A percentile compares a stretch with the other conserved stretches of the same genome.
phyloP scores from a whole-genome alignment of 2,888 invertebrate genomes.

The Archaeoteleia sp. region DNA sequence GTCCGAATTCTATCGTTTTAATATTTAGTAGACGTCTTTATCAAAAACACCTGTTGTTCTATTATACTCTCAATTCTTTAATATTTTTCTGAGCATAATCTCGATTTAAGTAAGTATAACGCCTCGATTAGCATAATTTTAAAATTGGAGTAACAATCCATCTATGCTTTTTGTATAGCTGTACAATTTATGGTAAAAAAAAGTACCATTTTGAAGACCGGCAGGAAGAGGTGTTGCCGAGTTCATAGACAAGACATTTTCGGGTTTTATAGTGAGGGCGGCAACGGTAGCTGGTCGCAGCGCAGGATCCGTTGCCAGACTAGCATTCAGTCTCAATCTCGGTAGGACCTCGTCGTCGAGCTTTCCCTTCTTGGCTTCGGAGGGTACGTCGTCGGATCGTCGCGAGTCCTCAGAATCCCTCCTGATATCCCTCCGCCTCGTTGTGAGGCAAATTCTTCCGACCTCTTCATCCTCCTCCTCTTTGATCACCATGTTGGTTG shows the following conservation, averaged over 20 bases:
- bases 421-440: slow-evolving; percentile 60
- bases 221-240: slow-evolving; percentile 64
- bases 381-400: slow-evolving; percentile 61
- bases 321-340: slow-evolving; percentile 85
- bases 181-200: background rate
- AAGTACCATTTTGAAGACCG: slow-evolving; percentile 70
- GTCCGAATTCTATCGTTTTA: too few species aligned
- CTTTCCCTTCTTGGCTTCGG: slow-evolving; percentile 67
- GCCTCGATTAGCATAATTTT: too few species aligned
- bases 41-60: too few species aligned
- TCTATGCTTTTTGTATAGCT: background rate
- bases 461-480: slow-evolving; percentile 65
- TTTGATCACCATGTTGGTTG: slow-evolving; percentile 54
- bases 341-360: slow-evolving; percentile 76
- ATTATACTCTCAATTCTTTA: too few species aligned
- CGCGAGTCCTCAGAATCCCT: slow-evolving; percentile 67
- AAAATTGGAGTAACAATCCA: too few species aligned
- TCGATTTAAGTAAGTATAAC: too few species aligned
- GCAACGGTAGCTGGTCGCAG: slow-evolving; percentile 81
- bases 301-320: slow-evolving; percentile 89
- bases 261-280: slow-evolving; percentile 72
- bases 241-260: slow-evolving; percentile 67
- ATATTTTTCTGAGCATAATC: too few species aligned
- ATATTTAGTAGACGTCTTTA: too few species aligned
- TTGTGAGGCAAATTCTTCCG: slow-evolving; percentile 54